Evolutionary conservation across 92 coral and sea anemone species (phyloP), one percentile per base, ranked within the genome.

Genomic region (Phymanthus crucifer): DNA sequence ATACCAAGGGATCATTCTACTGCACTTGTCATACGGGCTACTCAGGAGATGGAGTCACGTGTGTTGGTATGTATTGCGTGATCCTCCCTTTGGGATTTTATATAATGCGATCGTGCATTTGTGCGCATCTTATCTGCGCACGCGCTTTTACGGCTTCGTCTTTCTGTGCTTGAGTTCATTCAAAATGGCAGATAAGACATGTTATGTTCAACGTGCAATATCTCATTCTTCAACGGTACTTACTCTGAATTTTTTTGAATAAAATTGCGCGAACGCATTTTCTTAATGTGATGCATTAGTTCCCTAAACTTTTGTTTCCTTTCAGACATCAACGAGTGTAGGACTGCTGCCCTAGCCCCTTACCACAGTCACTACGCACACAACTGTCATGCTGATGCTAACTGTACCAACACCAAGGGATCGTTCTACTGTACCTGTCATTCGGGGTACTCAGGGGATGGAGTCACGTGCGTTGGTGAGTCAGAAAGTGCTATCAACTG

Each of bases 11-110:
- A 35, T 89, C 95, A 40, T 91, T 85, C 76, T 85, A 73, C 72
- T 91, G 95, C 75, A 85, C 95, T 12, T 91, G 95, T 77, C 92
- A 79, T 65, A 80, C 86, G 65, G 95, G 95, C 26, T 91, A 88
- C 76, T 85, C 90, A 23, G 95, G 93, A 46, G 48, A 86, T 83
- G 93, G 95, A 69, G 90, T 88, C 68, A 77, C 86, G 52, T 87
- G 91, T 78, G 66, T 73, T 38, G 91, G 91, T 77, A n/a, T n/a
- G n/a, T n/a, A n/a, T n/a, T n/a, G n/a, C n/a, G n/a, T n/a, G n/a
- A n/a, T n/a, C n/a, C n/a, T n/a, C n/a, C n/a, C n/a, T n/a, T n/a
- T n/a, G n/a, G n/a, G n/a, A n/a, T n/a, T n/a, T n/a, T n/a, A n/a
- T n/a, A n/a, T n/a, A n/a, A n/a, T n/a, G n/a, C n/a, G n/a, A n/a